phyloP scores from a whole-genome alignment of 2,113 vertebrate genomes.

The Channa maculata region DNA sequence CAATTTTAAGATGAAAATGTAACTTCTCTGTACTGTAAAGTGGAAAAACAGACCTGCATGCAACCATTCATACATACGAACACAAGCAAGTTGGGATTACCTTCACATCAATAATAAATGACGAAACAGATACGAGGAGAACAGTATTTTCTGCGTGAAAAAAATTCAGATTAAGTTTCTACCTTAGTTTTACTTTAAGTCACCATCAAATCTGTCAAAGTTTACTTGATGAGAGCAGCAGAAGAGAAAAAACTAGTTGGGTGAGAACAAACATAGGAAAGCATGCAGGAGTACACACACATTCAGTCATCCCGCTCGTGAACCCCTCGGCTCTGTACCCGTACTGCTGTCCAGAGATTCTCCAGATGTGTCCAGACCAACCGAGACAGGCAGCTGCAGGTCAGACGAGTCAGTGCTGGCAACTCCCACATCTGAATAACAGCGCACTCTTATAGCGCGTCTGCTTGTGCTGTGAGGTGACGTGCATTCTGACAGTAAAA shows the following conservation, averaged over 20 bases:
- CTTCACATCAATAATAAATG: too few species aligned
- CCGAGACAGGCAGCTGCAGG: conserved; percentile 21
- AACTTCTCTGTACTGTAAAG: too few species aligned
- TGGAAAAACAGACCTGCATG: too few species aligned
- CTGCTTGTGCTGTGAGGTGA: conserved; percentile 34
- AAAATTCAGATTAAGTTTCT: neutral
- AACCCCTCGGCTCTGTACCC: conserved; percentile 32
- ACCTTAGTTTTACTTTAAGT: neutral
- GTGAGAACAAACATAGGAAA: too few species aligned
- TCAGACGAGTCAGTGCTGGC: conserved; percentile 4
- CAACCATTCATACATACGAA: too few species aligned
- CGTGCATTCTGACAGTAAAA: conserved; percentile 52
- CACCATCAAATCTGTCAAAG: neutral
- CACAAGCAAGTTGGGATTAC: too few species aligned
- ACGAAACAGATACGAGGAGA: too few species aligned
- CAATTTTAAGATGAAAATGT: too few species aligned
- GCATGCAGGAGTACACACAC: neutral
- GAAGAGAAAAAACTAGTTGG: too few species aligned
- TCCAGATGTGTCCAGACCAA: conserved; percentile 5
- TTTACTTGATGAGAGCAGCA: neutral
- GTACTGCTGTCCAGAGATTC: conserved; percentile 46
- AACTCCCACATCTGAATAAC: conserved; percentile 20
- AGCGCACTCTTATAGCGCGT: neutral
- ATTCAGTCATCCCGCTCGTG: neutral
- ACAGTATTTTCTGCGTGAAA: too few species aligned